These are phyloP conservation scores for Urocitellus parryii DNA, from an alignment of 2,113 vertebrate species.

Conservation along the genomic window DNA sequence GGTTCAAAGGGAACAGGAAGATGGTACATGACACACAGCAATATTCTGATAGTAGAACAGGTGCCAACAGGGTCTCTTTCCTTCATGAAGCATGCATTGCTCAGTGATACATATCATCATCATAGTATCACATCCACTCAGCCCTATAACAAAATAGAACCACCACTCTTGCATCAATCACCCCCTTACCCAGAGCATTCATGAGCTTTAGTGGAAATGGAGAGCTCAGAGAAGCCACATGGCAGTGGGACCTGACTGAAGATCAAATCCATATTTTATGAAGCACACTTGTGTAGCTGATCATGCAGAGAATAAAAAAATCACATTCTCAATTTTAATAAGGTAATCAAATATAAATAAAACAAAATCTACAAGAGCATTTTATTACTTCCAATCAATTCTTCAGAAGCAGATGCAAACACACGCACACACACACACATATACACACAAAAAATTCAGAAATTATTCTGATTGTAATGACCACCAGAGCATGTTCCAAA, in stretches of 20 bases:
- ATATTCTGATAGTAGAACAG: not conserved
- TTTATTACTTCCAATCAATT: constrained; percentile 79
- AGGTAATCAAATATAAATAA: constrained; percentile 79
- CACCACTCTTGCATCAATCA: not conserved
- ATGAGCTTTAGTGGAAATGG: not conserved
- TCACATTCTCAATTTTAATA: constrained; percentile 69
- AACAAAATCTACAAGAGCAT: constrained; percentile 61
- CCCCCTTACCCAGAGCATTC: too few species aligned
- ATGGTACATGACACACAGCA: not conserved
- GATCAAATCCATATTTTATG: constrained; percentile 31
- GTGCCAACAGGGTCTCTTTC: not conserved
- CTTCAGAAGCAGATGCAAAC: constrained; percentile 72
- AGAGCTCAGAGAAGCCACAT: not conserved
- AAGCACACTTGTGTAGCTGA: constrained; percentile 41
- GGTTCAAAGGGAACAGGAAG: accelerated
- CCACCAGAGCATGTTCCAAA: constrained; percentile 79
- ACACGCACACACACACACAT: not conserved
- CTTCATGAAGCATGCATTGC: not conserved
- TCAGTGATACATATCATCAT: not conserved
- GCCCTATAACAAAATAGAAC: not conserved
- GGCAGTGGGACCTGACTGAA: not conserved
- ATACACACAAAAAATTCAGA: constrained; percentile 42
- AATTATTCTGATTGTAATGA: constrained; percentile 83
- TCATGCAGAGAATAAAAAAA: constrained; percentile 55
- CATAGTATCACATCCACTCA: not conserved